These are phyloP conservation scores for Myrmecobius fasciatus DNA, from an alignment of 2,113 vertebrate genomes.

Conservation along the genomic window DNA sequence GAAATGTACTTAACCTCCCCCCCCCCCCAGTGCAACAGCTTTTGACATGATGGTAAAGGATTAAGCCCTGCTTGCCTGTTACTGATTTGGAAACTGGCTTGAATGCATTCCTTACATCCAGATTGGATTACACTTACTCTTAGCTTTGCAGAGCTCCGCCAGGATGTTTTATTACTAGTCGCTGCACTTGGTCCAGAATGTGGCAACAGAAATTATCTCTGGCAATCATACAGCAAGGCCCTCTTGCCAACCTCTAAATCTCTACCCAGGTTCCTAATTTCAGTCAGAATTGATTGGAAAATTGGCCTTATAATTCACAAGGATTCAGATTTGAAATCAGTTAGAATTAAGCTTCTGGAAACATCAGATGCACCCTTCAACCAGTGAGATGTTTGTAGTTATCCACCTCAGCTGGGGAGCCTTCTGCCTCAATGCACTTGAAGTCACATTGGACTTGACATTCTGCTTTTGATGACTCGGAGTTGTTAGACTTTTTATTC, in stretches of 20 bases:
- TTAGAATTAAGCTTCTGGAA: constrained; percentile 79
- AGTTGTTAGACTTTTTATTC: constrained; percentile 60
- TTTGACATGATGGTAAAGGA: constrained; percentile 83
- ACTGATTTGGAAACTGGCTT: constrained; percentile 82
- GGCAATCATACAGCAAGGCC: constrained; percentile 72
- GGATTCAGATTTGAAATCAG: constrained; percentile 77
- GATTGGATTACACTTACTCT: constrained; percentile 81
- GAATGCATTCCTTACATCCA: constrained; percentile 83
- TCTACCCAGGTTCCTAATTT: constrained; percentile 78
- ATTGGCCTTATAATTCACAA: constrained; percentile 77
- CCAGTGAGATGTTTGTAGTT: constrained; percentile 72
- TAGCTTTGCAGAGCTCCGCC: constrained; percentile 67
- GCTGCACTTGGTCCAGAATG: constrained; percentile 80
- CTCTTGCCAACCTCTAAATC: constrained; percentile 75
- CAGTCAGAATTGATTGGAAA: constrained; percentile 78
- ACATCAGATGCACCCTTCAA: constrained; percentile 67
- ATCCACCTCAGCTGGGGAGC: constrained; percentile 71
- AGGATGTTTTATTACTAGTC: constrained; percentile 81
- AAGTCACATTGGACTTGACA: constrained; percentile 73
- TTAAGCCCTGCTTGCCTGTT: constrained; percentile 81
- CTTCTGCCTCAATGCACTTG: constrained; percentile 70
- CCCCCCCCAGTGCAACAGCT: constrained; percentile 67
- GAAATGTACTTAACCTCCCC: constrained; percentile 77
- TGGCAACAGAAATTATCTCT: constrained; percentile 80
- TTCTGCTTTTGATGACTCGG: constrained; percentile 56